Percentiles rank a stretch among this genome's conserved stretches.
Conservation (phyloP, 2,113 vertebrate genomes). For the Mus spicilegus region DNA sequence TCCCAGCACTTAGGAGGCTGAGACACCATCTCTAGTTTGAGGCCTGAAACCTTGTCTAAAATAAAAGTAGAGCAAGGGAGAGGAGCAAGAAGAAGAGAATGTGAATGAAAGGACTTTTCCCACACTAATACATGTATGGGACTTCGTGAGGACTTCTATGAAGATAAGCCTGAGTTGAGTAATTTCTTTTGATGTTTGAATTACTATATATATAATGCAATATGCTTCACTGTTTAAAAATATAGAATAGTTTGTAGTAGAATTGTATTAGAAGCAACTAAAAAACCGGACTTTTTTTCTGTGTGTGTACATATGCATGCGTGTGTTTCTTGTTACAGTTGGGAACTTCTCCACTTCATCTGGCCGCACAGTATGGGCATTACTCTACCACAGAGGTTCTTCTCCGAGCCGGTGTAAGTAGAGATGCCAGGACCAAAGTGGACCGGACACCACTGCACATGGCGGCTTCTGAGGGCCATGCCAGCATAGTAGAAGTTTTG, state of each 20-base stretch:
- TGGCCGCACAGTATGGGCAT: constrained; percentile 93
- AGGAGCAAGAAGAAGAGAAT: neutral
- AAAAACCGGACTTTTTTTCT: neutral
- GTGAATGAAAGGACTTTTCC: constrained; percentile 34
- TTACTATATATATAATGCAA: neutral
- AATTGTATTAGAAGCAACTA: neutral
- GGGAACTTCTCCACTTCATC: constrained; percentile 93
- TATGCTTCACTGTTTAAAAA: constrained; percentile 18
- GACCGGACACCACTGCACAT: constrained; percentile 93
- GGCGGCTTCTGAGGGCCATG: constrained; percentile 93
- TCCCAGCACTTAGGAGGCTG: neutral
- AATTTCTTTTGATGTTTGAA: constrained; percentile 33
- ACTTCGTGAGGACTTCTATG: constrained; percentile 1
- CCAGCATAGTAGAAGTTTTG: constrained; percentile 92
- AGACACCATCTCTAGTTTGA: neutral
- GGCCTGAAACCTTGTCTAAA: neutral
- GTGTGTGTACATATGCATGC: neutral
- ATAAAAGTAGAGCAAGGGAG: neutral
- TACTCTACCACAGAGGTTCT: constrained; percentile 94
- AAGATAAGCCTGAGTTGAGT: constrained; percentile 18
- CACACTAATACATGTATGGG: neutral
- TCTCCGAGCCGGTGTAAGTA: constrained; percentile 92
- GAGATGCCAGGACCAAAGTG: constrained; percentile 94
- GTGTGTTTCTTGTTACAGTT: constrained; percentile 81
- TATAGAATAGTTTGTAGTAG: neutral